Base-by-base conservation (phyloP, 1,140 invertebrate species). In the Bemisia tabaci region DNA sequence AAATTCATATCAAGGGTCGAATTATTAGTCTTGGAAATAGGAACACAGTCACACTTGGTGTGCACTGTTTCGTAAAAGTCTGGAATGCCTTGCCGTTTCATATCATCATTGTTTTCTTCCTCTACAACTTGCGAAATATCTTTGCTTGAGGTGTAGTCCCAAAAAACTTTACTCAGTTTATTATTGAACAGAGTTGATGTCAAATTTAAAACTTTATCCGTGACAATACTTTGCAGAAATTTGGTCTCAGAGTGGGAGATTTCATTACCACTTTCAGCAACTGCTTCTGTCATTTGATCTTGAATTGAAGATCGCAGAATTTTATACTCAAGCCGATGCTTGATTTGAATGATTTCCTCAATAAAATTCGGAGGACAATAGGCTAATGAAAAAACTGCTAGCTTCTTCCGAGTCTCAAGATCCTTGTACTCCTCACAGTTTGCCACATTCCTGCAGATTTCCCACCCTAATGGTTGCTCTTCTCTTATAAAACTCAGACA, bases 371-470 rank as follows among this genome's bases (percentile, higher is more conserved):
- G 33, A 48, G 33, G 33, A 17, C 33, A 48, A 48, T 48, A 65
- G 39, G 58, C 68, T 65, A 70, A 25, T 9, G 70, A 67, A 25
- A 70, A 65, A 11, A 65, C 63, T 22, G 67, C 63, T 11, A 70
- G 33, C 17, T 58, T 22, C 23, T 65, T 60, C 22, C 66, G 58
- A 2, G 60, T 48, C 21, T 39, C 26, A 21, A 69, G 23, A 24
- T 69, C 66, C 12, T 60, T 17, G 59, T 62, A 70, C 26, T 67
- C 70, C 17, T 59, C 59, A 58, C 68, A 67, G 58, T 69, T 63
- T 12, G 64, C 68, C 23, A 70, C 59, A 59, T 62, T 39, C n/a
- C 60, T 39, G 39, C 59, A 48, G 26, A 68, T 62, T 39, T 65
- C 58, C 70, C 70, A 70, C 26, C 68, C 68, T 2, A 65, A 21